These are phyloP conservation scores for Drosophila peninsularis DNA, from an alignment of 2,888 invertebrate genomes.

Conservation along the genomic window DNA sequence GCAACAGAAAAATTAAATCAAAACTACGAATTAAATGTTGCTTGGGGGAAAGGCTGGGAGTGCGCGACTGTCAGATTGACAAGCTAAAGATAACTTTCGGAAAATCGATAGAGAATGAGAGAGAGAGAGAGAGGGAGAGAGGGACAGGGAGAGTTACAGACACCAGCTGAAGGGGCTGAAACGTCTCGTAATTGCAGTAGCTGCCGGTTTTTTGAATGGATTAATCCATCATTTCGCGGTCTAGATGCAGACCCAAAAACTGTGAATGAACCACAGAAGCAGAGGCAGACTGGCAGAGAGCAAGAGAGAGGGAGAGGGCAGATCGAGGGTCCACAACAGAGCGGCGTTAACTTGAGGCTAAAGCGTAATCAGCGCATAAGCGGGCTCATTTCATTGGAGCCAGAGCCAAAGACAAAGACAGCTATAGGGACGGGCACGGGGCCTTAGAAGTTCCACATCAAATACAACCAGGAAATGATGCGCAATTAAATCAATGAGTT, in stretches of 20 bases:
- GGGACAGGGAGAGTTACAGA: conserved; percentile 5
- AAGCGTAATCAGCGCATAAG: conserved; percentile 72
- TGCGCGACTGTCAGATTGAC: conserved; percentile 44
- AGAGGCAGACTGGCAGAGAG: background rate
- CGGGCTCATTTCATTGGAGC: conserved; percentile 70
- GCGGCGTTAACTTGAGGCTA: conserved; percentile 71
- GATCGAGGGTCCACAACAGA: conserved; percentile 31
- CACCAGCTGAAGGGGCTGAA: conserved; percentile 22
- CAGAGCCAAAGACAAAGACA: conserved; percentile 24
- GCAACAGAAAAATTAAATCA: conserved; percentile 66
- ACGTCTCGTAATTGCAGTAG: conserved; percentile 65
- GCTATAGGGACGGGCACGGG: conserved; percentile 11
- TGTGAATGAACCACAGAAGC: conserved; percentile 50
- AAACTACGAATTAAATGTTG: conserved; percentile 75
- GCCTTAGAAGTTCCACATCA: conserved; percentile 68
- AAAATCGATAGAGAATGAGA: conserved; percentile 45
- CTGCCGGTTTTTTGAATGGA: conserved; percentile 69
- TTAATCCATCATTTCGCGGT: conserved; percentile 76
- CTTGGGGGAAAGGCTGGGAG: conserved; percentile 5
- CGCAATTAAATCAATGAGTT: conserved; percentile 84
- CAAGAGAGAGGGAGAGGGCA: background rate
- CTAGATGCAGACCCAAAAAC: conserved; percentile 29
- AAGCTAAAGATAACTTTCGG: conserved; percentile 35
- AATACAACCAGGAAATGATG: conserved; percentile 84
- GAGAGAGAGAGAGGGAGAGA: background rate